A percentile compares a stretch with the other conserved stretches of the same genome.
phyloP scores from a whole-genome alignment of 2,113 vertebrate genomes.

The Oreochromis tanganicae region DNA sequence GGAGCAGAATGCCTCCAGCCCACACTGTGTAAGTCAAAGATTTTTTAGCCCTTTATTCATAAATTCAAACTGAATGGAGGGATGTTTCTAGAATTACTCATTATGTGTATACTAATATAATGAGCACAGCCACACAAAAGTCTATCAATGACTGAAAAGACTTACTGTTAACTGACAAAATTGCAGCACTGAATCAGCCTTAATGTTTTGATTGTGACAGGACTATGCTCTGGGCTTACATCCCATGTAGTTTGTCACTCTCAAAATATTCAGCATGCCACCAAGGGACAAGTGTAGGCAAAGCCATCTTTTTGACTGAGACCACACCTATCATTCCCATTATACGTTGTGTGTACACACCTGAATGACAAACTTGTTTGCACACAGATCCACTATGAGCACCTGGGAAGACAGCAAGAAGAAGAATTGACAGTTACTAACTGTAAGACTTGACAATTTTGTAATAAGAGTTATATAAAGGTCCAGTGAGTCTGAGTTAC shows the following conservation, averaged over 20 bases:
- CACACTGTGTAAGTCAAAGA: neutral
- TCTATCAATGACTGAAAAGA: neutral
- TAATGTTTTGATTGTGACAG: neutral
- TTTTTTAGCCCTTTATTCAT: neutral
- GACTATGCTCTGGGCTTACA: neutral
- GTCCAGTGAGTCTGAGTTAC: neutral
- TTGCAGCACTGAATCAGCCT: neutral
- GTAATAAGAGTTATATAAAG: neutral
- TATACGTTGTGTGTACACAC: constrained; percentile 72
- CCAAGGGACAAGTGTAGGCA: constrained; percentile 41
- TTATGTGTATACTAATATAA: neutral
- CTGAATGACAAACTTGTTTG: constrained; percentile 90
- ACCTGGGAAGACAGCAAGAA: constrained; percentile 75
- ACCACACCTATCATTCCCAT: constrained; percentile 33
- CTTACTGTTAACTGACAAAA: neutral
- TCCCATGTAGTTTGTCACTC: neutral
- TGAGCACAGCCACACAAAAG: neutral
- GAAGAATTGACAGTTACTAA: constrained; percentile 10
- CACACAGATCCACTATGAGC: constrained; percentile 95
- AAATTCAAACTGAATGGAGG: neutral
- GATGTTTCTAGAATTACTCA: neutral
- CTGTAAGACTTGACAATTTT: neutral
- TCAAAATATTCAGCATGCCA: neutral
- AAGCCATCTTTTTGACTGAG: neutral
- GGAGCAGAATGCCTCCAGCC: neutral